A percentile compares a stretch with the other conserved stretches of the same genome.
Conservation (phyloP, 1,140 invertebrate genomes). For the Nephotettix cincticeps region DNA sequence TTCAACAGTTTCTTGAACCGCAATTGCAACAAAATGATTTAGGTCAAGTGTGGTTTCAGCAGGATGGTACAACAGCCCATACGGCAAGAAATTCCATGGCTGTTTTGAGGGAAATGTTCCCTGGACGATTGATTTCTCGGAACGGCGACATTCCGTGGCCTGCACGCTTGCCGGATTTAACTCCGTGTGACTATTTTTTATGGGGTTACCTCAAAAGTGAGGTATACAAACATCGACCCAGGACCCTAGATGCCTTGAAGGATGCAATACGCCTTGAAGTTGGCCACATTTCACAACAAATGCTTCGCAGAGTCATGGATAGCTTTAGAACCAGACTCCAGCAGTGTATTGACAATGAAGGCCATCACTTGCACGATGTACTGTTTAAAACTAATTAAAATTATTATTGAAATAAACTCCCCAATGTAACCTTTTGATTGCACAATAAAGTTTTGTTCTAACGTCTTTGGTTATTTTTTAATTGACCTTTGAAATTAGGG, state of each 20-base stretch:
- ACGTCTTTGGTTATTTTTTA: neutral
- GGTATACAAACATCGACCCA: too few relatives aligned
- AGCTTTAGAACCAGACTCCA: neutral
- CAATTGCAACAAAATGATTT: neutral
- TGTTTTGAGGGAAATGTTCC: too few relatives aligned
- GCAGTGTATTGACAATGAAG: constrained; percentile 18
- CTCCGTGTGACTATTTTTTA: too few relatives aligned
- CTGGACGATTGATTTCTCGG: too few relatives aligned
- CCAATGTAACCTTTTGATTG: neutral
- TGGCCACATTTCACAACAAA: neutral
- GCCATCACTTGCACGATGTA: constrained; percentile 5
- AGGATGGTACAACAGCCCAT: too few relatives aligned
- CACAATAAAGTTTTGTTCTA: constrained; percentile 9
- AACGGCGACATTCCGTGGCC: too few relatives aligned
- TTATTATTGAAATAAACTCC: neutral
- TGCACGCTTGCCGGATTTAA: too few relatives aligned
- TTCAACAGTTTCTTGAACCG: constrained; percentile 28
- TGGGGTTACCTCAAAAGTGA: too few relatives aligned
- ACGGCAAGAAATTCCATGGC: constrained; percentile 23
- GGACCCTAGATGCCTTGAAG: constrained; percentile 3
- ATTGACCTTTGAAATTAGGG: constrained; percentile 8
- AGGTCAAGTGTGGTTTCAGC: too few relatives aligned
- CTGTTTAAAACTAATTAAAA: constrained; percentile 1
- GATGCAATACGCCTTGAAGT: neutral
- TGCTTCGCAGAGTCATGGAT: neutral